Evolutionary conservation across 2,888 invertebrate genomes (phyloP).

Genomic region (Drosophila paracracens): DNA sequence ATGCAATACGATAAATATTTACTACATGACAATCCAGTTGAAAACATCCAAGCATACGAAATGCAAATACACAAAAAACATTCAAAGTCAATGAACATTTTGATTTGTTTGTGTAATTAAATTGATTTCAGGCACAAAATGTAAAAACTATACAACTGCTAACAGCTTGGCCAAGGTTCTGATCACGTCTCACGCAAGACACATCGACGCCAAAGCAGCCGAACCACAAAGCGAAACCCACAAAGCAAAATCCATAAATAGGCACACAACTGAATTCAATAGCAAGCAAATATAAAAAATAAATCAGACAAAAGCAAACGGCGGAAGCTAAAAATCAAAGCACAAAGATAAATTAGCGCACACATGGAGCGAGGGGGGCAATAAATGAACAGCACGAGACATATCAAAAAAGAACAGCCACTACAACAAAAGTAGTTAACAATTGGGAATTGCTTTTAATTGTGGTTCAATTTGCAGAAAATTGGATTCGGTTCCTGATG

Average conservation of each 20-base stretch:
- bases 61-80: slow-evolving; percentile 19
- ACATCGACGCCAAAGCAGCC: slow-evolving; percentile 51
- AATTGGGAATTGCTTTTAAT: not conserved
- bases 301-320: slow-evolving; percentile 33
- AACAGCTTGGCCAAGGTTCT: slow-evolving; percentile 49
- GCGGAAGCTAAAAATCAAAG: slow-evolving; percentile 42
- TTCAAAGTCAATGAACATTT: slow-evolving; percentile 23
- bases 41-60: slow-evolving; percentile 18
- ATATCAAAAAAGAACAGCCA: not conserved
- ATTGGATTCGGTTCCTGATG: not conserved
- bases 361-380: slow-evolving; percentile 22
- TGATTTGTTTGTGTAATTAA: slow-evolving; percentile 41
- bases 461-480: not conserved
- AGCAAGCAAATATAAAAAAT: slow-evolving; percentile 34
- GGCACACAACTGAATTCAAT: slow-evolving; percentile 4
- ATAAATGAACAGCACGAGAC: slow-evolving; percentile 25
- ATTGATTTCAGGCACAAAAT: slow-evolving; percentile 35
- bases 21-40: slow-evolving; percentile 22
- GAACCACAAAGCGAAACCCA: slow-evolving; percentile 16
- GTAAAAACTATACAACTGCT: slow-evolving; percentile 18
- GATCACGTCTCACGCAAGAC: slow-evolving; percentile 56
- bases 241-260: slow-evolving; percentile 19
- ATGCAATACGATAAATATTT: slow-evolving; percentile 43
- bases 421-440: not conserved
- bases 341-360: slow-evolving; percentile 29